A percentile compares a stretch with the other conserved stretches of the same genome.
phyloP scores from a whole-genome alignment of 2,888 invertebrate species.

The Agrotis exclamationis region DNA sequence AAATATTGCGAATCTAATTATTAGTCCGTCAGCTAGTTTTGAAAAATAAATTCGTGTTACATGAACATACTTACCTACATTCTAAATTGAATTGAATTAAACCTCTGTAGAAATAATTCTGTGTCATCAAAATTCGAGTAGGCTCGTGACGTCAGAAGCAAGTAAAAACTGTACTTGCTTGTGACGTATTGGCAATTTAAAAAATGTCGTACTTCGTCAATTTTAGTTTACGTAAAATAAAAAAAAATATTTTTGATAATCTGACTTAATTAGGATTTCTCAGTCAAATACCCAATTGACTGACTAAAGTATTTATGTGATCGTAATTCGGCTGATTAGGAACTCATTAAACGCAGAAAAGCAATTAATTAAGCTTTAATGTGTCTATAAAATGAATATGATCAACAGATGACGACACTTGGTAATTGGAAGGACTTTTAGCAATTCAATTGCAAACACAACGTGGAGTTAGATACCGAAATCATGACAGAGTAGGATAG shows the following conservation, averaged over 20 bases:
- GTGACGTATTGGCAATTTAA: no score
- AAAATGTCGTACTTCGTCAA: no score
- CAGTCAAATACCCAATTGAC: not conserved
- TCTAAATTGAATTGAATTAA: no score
- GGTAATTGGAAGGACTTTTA: not conserved
- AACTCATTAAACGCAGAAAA: slow-evolving; percentile 1
- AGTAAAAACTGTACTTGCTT: no score
- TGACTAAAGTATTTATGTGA: not conserved
- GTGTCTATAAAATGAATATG: not conserved
- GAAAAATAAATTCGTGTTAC: no score
- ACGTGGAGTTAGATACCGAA: not conserved
- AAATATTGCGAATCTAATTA: no score
- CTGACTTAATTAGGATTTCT: not conserved
- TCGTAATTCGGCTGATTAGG: not conserved
- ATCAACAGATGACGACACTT: not conserved
- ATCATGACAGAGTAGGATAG: not conserved
- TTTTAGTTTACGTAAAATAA: no score
- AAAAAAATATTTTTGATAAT: not conserved
- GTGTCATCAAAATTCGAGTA: no score
- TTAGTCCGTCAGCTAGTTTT: no score
- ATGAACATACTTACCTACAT: no score
- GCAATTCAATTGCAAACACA: not conserved
- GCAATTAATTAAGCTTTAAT: not conserved
- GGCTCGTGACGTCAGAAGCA: no score
- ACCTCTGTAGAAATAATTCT: no score